A percentile compares a stretch with the other conserved stretches of the same genome.
phyloP scores from a whole-genome alignment of 2,888 invertebrate genomes.

The Shargacucullia verbasci region DNA sequence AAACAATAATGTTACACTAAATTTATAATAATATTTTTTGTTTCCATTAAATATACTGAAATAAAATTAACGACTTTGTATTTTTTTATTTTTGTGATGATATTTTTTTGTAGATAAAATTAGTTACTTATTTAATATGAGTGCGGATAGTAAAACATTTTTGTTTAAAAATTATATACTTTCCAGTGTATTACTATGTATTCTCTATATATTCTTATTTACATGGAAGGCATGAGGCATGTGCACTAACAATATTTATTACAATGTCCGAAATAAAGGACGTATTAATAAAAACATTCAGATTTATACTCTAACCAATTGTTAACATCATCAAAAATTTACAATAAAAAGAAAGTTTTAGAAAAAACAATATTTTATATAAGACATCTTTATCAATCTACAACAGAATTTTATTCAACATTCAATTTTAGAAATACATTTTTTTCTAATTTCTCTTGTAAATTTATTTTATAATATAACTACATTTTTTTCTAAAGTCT shows the following conservation, averaged over 20 bases:
- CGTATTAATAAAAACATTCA: slow-evolving; percentile 60
- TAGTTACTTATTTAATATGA: slow-evolving; percentile 48
- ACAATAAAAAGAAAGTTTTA: slow-evolving; percentile 34
- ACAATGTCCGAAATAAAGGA: slow-evolving; percentile 60
- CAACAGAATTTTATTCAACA: slow-evolving; percentile 64
- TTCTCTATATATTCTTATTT: slow-evolving; percentile 72
- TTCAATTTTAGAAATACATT: slow-evolving; percentile 60
- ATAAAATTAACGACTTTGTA: slow-evolving; percentile 17
- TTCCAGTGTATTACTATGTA: slow-evolving; percentile 53
- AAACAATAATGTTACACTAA: slow-evolving; percentile 52
- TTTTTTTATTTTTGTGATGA: slow-evolving; percentile 19
- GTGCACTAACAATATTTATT: slow-evolving; percentile 68
- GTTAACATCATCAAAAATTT: slow-evolving; percentile 53
- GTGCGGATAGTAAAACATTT: slow-evolving; percentile 50
- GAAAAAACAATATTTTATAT: slow-evolving; percentile 20
- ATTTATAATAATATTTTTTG: slow-evolving; percentile 40
- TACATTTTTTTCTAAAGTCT: slow-evolving; percentile 71
- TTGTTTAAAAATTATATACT: slow-evolving; percentile 45
- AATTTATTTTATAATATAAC: slow-evolving; percentile 67
- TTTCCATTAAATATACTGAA: slow-evolving; percentile 37
- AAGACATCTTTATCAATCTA: slow-evolving; percentile 46
- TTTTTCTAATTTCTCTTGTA: slow-evolving; percentile 62
- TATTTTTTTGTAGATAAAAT: slow-evolving; percentile 46
- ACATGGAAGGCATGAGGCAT: slow-evolving; percentile 85
- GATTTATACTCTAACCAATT: slow-evolving; percentile 55